Percentiles rank a stretch among this genome's conserved stretches.
Conservation (phyloP, 2,113 vertebrate species). For the Colaptes auratus region DNA sequence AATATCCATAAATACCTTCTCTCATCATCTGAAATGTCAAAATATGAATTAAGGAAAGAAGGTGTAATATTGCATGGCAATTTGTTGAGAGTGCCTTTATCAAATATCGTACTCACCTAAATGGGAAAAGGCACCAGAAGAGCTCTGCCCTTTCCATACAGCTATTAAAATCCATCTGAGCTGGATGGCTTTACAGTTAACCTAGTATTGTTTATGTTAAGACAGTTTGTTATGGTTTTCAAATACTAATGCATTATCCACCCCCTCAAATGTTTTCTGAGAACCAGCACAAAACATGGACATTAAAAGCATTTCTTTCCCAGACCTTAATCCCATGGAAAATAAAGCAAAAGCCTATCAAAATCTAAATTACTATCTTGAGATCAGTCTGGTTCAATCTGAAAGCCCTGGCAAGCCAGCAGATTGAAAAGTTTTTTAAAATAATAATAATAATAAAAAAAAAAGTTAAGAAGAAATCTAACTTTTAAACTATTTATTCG, state of each 20-base stretch:
- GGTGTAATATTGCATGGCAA: not conserved
- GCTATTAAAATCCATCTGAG: not conserved
- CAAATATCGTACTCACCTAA: not conserved
- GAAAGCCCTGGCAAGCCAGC: not conserved
- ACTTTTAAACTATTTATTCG: not conserved
- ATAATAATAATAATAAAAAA: not conserved
- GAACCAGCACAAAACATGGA: not conserved
- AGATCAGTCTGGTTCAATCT: not conserved
- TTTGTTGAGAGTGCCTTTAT: not conserved
- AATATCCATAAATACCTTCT: not conserved
- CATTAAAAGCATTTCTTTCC: not conserved
- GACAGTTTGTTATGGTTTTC: not conserved
- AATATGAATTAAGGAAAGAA: slow-evolving; percentile 9
- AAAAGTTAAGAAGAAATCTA: not conserved
- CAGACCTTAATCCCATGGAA: not conserved
- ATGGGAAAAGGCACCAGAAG: not conserved
- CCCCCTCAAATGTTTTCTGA: not conserved
- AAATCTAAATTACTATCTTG: not conserved
- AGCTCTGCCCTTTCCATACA: not conserved
- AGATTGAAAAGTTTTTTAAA: not conserved
- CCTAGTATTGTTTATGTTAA: not conserved
- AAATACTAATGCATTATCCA: not conserved
- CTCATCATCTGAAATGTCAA: not conserved
- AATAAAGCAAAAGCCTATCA: not conserved
- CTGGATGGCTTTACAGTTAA: not conserved